phyloP scores from a whole-genome alignment of 2,888 invertebrate genomes.

The Villa cingulata region DNA sequence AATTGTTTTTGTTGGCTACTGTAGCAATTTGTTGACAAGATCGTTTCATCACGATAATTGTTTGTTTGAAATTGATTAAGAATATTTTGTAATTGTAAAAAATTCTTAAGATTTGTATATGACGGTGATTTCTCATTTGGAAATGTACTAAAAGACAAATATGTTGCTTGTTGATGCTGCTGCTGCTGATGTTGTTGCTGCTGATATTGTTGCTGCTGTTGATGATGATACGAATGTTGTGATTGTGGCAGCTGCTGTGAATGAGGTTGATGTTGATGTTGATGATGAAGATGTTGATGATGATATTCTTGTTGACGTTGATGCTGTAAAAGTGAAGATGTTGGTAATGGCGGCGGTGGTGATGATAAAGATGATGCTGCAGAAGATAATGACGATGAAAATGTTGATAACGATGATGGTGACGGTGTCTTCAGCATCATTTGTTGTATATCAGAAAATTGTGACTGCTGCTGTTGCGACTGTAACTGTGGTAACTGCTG shows the following conservation, averaged over 20 bases:
- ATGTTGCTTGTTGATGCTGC: not conserved
- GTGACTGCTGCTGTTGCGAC: slow-evolving; percentile 6
- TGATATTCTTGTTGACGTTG: not conserved
- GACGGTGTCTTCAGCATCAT: not conserved
- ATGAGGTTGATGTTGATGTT: no score
- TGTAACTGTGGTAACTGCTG: slow-evolving; percentile 14
- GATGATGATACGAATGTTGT: no score
- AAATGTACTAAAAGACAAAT: not conserved
- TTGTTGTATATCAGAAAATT: not conserved
- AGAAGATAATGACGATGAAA: slow-evolving; percentile 12
- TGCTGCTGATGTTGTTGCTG: not conserved
- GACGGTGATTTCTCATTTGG: not conserved
- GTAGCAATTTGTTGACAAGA: not conserved
- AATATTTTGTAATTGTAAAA: slow-evolving; percentile 2
- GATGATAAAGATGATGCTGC: slow-evolving; percentile 14
- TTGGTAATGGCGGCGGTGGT: slow-evolving; percentile 17
- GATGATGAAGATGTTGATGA: not conserved
- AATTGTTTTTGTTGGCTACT: not conserved
- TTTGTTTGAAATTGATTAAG: slow-evolving; percentile 2
- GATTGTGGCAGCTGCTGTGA: no score
- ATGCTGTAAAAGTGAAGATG: slow-evolving; percentile 1
- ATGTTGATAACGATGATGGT: slow-evolving; percentile 5
- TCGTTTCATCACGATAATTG: not conserved
- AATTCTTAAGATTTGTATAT: not conserved
- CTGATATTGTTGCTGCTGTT: slow-evolving; percentile 6